Percentiles rank a stretch among this genome's conserved stretches.
phyloP scores from a whole-genome alignment of 2,888 invertebrate genomes.

The Metellina segmentata region DNA sequence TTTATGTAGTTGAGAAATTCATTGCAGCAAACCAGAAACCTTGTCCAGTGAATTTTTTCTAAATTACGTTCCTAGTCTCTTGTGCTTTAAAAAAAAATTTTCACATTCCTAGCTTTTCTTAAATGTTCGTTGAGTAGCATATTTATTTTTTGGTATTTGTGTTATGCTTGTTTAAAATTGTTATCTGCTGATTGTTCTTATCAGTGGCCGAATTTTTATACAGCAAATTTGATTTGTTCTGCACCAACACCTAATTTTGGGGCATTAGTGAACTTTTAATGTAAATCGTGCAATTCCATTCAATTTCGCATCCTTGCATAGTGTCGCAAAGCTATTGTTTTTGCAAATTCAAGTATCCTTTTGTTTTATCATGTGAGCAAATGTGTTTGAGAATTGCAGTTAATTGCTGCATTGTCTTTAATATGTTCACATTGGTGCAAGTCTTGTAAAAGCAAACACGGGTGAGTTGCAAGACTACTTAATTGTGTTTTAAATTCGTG shows the following conservation, averaged over 20 bases:
- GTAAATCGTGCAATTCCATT: not conserved
- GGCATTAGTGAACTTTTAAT: not conserved
- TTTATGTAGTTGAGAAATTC: not conserved
- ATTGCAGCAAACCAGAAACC: not conserved
- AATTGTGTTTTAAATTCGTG: not conserved
- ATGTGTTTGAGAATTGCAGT: not conserved
- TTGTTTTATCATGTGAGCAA: not conserved
- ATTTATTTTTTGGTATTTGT: constrained; percentile 63
- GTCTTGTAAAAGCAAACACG: not conserved
- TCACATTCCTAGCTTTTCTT: constrained; percentile 74
- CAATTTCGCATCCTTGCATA: not conserved
- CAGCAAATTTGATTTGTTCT: not conserved
- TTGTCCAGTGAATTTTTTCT: constrained; percentile 28
- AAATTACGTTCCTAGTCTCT: constrained; percentile 69
- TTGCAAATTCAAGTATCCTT: not conserved
- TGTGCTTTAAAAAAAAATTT: constrained; percentile 35
- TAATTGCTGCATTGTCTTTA: not conserved
- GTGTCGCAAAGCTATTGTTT: no score
- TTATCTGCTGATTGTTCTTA: constrained; percentile 1
- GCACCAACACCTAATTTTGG: not conserved
- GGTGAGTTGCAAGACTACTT: not conserved
- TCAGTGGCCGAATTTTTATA: constrained; percentile 22
- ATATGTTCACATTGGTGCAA: not conserved
- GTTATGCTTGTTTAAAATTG: constrained; percentile 33
- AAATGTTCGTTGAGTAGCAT: constrained; percentile 64